Evolutionary conservation across 2,797 vertebrate genomes (phyloP), one percentile per base, ranked within the genome.

Genomic region (Spondyliosoma cantharus): DNA sequence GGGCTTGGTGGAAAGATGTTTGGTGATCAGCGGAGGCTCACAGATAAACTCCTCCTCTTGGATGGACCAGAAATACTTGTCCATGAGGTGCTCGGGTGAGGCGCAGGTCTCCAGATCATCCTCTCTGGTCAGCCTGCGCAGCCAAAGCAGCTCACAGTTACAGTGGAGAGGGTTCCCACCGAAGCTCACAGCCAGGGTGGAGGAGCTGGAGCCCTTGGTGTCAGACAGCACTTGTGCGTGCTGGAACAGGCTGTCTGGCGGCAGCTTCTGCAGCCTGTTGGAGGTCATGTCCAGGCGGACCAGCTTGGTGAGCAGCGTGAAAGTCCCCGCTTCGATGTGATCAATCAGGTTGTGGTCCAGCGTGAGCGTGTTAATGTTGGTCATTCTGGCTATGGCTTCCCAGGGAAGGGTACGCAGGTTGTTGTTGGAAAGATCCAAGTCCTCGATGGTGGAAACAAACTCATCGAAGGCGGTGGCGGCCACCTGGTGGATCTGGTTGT

Each of bases 301-400:
- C 78, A 99, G 92, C 67, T 98, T 98, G 42, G 96, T 96, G 2
- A 99, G 93, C 14, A 97, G 93, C 0, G 96, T 96, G 56, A 99
- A 97, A 0, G 98, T 97, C 0, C 97, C 97, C 0, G 95, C 95
- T 0, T 94, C 96, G 0, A 99, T 96, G 83, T 97, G 93, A 83
- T 98, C 97, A 0, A 99, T 95, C 65, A 99, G 95, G 84, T 99
- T 99, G 93, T 99, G 98, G 89, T 99, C 98, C 72, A 99, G 81
- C 0, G 97, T 98, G 59, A 99, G 94, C 0, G 97, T 97, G 93
- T 98, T 98, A 13, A 99, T 94, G 80, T 96, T 98, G 61, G 95
- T 95, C 98, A 99, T 99, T 86, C 93, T 93, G 56, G 95, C 96
- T n/a, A 99, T 96, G 0, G 97, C 97, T 42, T 97, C 97, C 98